Evolutionary conservation across 2,797 vertebrate genomes (phyloP), one percentile per base, ranked within the genome.

Genomic region (Neoniphon sammara): DNA sequence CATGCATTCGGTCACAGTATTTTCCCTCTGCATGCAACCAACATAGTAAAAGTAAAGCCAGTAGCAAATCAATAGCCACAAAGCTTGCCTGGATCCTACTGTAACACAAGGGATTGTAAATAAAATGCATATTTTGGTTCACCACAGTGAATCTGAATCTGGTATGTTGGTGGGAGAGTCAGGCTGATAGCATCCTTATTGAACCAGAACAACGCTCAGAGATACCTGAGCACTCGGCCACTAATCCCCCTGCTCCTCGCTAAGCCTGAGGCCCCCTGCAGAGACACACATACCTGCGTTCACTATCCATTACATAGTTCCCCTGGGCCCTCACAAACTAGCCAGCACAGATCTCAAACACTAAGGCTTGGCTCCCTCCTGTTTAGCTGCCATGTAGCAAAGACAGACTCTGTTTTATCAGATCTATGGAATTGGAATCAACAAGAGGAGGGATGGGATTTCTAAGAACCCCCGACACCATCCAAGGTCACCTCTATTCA

Each of bases 271-370:
- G 74, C 89, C 89, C 86, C 86, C 84, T 75, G 81, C 89, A 80
- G 87, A 90, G 90, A 86, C 82, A 85, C 23, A 78, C 88, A 86
- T 87, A 83, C 85, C 84, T 80, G 71, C 82, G 84, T 81, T 89
- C 85, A 87, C 53, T 74, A 68, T 85, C 75, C 86, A 87, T 91
- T 91, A 91, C 89, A 82, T 79, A 83, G 53, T 78, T 88, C 66
- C 53, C 18, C 8, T 59, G 30, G 72, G 34, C 65, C 58, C 49
- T 68, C 21, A 59, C n/a, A 66, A 72, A 72, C 34, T 8, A 69
- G 6, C 64, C 55, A 58, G 20, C 58, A 61, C 55, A 57, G 64
- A 79, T 75, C 69, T 80, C 31, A 77, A 75, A 72, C 69, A 78
- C 59, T 20, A 55, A 7, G n/a, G 27, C 42, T 61, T 52, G 62